Conservation (phyloP, 2,888 invertebrate genomes). For the Acholoe squamosa region DNA sequence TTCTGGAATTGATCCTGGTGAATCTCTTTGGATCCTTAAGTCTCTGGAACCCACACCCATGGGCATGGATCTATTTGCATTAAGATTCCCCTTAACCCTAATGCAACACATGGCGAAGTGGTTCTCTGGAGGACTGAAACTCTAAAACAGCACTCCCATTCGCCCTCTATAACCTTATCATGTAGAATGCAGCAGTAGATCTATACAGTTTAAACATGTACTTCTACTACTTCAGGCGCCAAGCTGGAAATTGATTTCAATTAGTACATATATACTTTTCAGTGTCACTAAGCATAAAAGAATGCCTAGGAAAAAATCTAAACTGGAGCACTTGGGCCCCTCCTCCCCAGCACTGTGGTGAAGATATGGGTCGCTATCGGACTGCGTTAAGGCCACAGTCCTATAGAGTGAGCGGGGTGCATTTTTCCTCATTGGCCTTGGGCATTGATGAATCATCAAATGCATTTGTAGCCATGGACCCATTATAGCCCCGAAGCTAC, state of each 20-base stretch:
- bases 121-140: not conserved
- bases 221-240: not conserved
- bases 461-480: conserved; percentile 46
- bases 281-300: not conserved
- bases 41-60: not conserved
- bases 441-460: conserved; percentile 58
- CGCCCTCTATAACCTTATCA: too few relatives aligned
- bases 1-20: conserved; percentile 8
- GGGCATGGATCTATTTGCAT: conserved; percentile 58
- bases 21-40: conserved; percentile 28
- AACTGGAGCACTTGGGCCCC: not conserved
- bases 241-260: conserved; percentile 15
- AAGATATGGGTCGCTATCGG: not conserved
- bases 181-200: not conserved
- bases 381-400: conserved; percentile 2
- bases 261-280: not conserved
- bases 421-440: conserved; percentile 56
- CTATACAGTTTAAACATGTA: not conserved
- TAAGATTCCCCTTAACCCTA: conserved; percentile 53
- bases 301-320: not conserved
- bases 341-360: not conserved
- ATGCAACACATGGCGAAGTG: conserved; percentile 14
- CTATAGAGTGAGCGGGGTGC: not conserved
- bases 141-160: not conserved
- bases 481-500: conserved; percentile 12